Evolutionary conservation across 2,113 vertebrate genomes (phyloP).

Genomic region (Pluvialis apricaria): DNA sequence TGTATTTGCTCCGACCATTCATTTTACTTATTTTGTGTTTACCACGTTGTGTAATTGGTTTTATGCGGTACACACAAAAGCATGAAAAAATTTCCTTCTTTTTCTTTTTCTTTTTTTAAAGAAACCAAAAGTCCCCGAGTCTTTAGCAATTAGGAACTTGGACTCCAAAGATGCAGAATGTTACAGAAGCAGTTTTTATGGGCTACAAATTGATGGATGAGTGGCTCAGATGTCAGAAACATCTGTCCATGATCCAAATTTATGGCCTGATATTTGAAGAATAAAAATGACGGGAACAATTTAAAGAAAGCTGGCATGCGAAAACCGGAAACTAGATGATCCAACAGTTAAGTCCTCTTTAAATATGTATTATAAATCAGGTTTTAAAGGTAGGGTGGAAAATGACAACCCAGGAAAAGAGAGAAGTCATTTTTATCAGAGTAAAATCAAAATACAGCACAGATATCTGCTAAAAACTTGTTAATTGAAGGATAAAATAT

Average conservation of each 20-base stretch:
- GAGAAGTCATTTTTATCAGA: not conserved
- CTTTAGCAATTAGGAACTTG: not conserved
- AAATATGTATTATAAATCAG: not conserved
- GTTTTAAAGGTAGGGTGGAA: not conserved
- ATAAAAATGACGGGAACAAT: not conserved
- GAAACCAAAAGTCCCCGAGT: not conserved
- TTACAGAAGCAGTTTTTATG: rapidly evolving
- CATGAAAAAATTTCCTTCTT: rapidly evolving
- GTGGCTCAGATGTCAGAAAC: not conserved
- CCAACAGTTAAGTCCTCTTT: not conserved
- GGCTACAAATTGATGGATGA: not conserved
- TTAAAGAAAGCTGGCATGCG: not conserved
- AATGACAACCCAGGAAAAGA: not conserved
- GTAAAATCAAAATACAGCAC: not conserved
- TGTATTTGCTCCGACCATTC: not conserved
- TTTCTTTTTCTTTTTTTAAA: not conserved
- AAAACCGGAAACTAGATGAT: not conserved
- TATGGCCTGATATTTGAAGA: not conserved
- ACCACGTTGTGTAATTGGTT: not conserved
- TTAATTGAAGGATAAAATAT: not conserved
- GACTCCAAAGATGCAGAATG: not conserved
- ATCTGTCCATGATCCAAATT: not conserved
- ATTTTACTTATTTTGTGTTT: not conserved
- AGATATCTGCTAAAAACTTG: not conserved
- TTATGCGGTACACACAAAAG: not conserved